Percentiles rank a stretch among this genome's conserved stretches.
Evolutionary conservation across 2,888 invertebrate species (phyloP).

Genomic region (Nomada lathburiana): DNA sequence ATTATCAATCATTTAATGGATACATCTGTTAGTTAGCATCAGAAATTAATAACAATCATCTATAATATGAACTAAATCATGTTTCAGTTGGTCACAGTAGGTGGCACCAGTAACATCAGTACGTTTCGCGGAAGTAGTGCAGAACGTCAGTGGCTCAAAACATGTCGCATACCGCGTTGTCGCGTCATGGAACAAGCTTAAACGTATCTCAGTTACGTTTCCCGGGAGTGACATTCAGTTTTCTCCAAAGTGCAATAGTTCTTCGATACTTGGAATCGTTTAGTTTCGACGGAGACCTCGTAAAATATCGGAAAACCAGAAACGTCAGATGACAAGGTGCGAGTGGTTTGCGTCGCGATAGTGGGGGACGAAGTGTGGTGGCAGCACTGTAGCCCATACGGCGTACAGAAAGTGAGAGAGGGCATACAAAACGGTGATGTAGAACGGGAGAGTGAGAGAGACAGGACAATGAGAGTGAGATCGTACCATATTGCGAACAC

Average conservation of each 20-base stretch:
- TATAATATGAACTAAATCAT: background rate
- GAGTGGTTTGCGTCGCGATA: constrained; percentile 26
- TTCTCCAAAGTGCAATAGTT: too few relatives aligned
- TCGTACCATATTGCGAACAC: constrained; percentile 1
- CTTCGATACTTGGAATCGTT: background rate
- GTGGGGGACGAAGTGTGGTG: constrained; percentile 44
- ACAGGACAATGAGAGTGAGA: constrained; percentile 36
- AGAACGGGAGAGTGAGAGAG: constrained; percentile 14
- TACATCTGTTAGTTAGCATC: too few relatives aligned
- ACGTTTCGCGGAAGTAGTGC: constrained; percentile 17
- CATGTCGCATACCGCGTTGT: constrained; percentile 57
- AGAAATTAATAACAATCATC: background rate
- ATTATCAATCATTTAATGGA: background rate
- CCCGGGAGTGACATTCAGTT: constrained; percentile 45
- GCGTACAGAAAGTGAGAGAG: constrained; percentile 17
- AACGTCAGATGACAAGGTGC: constrained; percentile 45
- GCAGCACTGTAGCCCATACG: constrained; percentile 51
- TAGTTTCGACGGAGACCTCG: background rate
- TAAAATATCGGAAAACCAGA: constrained; percentile 28
- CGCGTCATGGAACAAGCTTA: constrained; percentile 11
- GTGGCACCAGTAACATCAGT: constrained; percentile 30
- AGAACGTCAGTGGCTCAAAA: constrained; percentile 50
- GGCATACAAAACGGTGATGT: constrained; percentile 17
- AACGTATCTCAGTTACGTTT: background rate
- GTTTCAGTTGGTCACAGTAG: constrained; percentile 16